Evolutionary conservation across 64 coral and sea anemone genomes (phyloP), one percentile per base, ranked within the genome.

Genomic region (Stichodactyla helianthus): DNA sequence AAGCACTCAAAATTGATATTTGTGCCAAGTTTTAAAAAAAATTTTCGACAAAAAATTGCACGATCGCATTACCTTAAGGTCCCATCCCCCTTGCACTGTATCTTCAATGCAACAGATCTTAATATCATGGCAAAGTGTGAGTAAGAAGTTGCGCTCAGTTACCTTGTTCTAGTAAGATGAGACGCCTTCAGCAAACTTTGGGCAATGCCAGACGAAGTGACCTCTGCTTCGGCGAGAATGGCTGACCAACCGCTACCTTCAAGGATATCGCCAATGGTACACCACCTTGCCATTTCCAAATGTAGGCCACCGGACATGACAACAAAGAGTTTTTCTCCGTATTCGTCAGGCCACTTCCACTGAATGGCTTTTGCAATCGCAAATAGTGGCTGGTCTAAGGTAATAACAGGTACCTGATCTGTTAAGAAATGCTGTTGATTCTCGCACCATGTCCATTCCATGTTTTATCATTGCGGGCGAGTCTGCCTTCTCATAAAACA

Each of bases 101-200:
- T 1, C 28, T 31, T 31, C 28, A 31, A 31, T 31, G 28, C 28
- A 31, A 31, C 28, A 31, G 56, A 58, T 58, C 56, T 58, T 58
- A 58, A 10, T 58, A 58, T 58, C 8, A 31, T 31, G 28, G 28
- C 28, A 58, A 58, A 58, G 56, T 58, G 56, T 58, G 56, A 58
- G 56, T 58, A 58, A 58, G 14, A 58, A 10, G 56, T 58, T 8
- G 56, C 56, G 56, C 14, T 58, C 56, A 58, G 14, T 91, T 87
- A 92, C 61, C 85, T 92, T 31, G 85, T 92, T 84, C 90, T 92
- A 9, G 86, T 87, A 87, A 92, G 86, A 92, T 79, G 86, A 12
- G 91, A 83, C 76, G 86, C 79, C 23, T 88, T 92, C 54, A 91
- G 86, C 4, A 87, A 79, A 20, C 78, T 50, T 53, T 91, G 61